A percentile compares a stretch with the other conserved stretches of the same genome.
Evolutionary conservation across 2,797 vertebrate species (phyloP).

Genomic region (Rhincodon typus): DNA sequence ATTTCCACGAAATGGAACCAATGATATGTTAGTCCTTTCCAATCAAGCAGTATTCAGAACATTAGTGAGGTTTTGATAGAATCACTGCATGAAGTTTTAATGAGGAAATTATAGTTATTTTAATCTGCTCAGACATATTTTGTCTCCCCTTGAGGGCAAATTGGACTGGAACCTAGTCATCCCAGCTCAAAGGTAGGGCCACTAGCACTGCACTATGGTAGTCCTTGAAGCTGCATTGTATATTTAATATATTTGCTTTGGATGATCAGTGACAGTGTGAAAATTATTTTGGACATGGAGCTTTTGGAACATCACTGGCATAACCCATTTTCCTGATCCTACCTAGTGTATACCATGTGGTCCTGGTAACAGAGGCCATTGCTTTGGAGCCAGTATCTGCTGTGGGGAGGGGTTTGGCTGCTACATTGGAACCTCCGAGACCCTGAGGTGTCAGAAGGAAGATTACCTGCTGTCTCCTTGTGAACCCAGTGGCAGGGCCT

Average conservation of each 20-base stretch:
- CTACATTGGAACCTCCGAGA: constrained; percentile 5
- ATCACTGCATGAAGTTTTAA: background rate
- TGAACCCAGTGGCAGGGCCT: constrained; percentile 44
- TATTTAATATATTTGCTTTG: background rate
- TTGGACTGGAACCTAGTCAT: too few species aligned
- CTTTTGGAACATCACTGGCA: background rate
- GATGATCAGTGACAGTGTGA: background rate
- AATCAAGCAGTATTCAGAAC: background rate
- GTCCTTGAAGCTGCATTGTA: background rate
- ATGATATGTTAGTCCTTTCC: background rate
- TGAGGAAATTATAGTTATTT: background rate
- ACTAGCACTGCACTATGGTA: too few species aligned
- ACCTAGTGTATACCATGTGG: constrained; percentile 23
- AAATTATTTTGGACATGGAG: background rate
- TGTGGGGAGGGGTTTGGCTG: constrained; percentile 38
- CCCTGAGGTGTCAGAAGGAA: constrained; percentile 1
- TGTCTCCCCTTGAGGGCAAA: too few species aligned
- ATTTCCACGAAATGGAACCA: background rate
- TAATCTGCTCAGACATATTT: too few species aligned
- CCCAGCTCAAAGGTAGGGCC: too few species aligned
- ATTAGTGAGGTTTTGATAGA: background rate
- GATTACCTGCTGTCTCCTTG: constrained; percentile 38
- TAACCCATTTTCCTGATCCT: background rate
- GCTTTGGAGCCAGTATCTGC: constrained; percentile 47
- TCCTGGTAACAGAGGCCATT: constrained; percentile 52